These are phyloP conservation scores for Agelas oroides DNA, from an alignment of 37 sponge, comb jelly and placozoan genomes.

Conservation along the genomic window DNA sequence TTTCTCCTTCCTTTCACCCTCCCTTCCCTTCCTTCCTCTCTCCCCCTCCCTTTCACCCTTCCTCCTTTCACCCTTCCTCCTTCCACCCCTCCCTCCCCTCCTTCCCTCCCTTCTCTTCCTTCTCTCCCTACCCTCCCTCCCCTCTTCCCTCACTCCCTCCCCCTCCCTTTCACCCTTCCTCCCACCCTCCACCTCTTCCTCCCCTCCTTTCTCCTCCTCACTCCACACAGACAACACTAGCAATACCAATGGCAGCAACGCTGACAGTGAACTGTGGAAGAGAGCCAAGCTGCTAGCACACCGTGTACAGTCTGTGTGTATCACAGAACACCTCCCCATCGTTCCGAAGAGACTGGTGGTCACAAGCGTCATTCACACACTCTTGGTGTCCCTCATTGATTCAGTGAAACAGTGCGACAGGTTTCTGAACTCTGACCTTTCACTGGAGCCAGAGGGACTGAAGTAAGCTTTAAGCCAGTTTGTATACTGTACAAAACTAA, in stretches of 20 bases:
- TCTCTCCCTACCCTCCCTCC: background rate
- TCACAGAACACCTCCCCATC: conserved; percentile 21
- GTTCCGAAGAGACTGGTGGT: conserved; percentile 50
- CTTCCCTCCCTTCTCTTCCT: background rate
- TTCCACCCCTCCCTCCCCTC: background rate
- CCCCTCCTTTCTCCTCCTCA: background rate
- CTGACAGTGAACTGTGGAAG: conserved; percentile 3
- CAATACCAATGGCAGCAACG: no score
- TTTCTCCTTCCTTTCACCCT: no score
- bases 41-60: no score
- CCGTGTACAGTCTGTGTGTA: conserved; percentile 26
- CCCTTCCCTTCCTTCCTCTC: background rate
- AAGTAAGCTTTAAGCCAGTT: conserved; percentile 34
- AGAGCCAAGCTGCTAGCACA: conserved; percentile 41
- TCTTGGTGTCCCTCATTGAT: conserved; percentile 39
- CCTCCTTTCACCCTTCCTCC: no score
- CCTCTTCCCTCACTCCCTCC: background rate
- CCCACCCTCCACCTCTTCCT: background rate
- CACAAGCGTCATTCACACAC: background rate
- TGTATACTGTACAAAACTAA: background rate
- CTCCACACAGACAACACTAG: no score
- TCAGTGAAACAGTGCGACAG: background rate
- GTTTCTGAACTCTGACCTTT: conserved; percentile 15
- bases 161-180: background rate
- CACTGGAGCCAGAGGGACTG: conserved; percentile 14